phyloP scores from a whole-genome alignment of 2,888 invertebrate species.

The Dione juno region DNA sequence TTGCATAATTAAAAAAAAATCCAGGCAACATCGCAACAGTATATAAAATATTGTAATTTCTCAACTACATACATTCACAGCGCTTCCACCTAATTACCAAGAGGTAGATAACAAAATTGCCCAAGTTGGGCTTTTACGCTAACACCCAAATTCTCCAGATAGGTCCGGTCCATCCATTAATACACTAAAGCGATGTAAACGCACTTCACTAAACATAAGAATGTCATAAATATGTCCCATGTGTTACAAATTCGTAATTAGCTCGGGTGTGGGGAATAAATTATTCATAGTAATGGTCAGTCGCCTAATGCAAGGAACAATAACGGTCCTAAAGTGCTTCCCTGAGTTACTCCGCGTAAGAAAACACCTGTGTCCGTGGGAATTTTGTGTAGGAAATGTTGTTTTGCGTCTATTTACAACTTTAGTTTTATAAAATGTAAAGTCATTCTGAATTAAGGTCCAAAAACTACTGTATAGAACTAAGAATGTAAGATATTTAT shows the following conservation, averaged over 20 bases:
- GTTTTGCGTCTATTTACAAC: background rate
- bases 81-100: background rate
- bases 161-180: constrained; percentile 12
- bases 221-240: constrained; percentile 43
- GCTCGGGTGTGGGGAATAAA: constrained; percentile 53
- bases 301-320: constrained; percentile 49
- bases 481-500: background rate
- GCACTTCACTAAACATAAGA: constrained; percentile 11
- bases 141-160: constrained; percentile 20
- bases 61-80: background rate
- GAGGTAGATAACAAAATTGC: constrained; percentile 1
- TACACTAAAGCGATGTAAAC: constrained; percentile 13
- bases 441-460: background rate
- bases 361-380: constrained; percentile 63
- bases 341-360: constrained; percentile 46
- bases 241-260: constrained; percentile 52
- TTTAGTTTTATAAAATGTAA: constrained; percentile 2
- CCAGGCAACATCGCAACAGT: no score
- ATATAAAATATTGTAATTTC: background rate
- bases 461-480: background rate
- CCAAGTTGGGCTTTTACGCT: constrained; percentile 13
- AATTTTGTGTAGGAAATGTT: constrained; percentile 44
- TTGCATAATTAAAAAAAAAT: no score
- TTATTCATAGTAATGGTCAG: constrained; percentile 59
- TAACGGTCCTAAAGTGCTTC: constrained; percentile 49